Conservation (phyloP, 2,888 invertebrate genomes). For the Odontothrips loti region DNA sequence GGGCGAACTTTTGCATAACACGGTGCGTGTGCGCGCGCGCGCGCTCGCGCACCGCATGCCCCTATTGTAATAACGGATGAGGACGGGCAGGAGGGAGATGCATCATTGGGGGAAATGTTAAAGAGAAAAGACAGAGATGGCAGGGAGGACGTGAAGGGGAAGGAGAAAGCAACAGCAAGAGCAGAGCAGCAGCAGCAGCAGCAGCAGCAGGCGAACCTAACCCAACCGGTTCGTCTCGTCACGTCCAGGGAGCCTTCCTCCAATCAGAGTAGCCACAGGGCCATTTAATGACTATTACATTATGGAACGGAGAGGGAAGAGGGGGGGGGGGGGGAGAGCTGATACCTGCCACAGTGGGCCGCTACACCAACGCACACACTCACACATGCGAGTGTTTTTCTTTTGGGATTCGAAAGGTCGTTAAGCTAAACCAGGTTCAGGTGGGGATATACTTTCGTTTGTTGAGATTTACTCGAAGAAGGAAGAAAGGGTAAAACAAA, state of each 20-base stretch:
- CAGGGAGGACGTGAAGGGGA: not conserved
- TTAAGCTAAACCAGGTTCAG: not conserved
- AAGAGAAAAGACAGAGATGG: not conserved
- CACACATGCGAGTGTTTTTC: not conserved
- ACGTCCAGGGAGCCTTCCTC: constrained; percentile 4
- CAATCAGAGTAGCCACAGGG: not conserved
- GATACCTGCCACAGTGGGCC: not conserved
- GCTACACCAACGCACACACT: not conserved
- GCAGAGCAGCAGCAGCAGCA: not conserved
- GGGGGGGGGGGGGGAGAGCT: not conserved
- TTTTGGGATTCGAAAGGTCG: constrained; percentile 25
- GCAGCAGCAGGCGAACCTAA: not conserved
- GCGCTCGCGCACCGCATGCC: too few relatives aligned
- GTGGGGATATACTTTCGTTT: not conserved
- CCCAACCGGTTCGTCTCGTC: constrained; percentile 9
- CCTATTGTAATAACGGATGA: too few relatives aligned
- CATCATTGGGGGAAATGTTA: not conserved
- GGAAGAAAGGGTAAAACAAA: not conserved
- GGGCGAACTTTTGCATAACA: too few relatives aligned
- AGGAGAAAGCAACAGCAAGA: not conserved
- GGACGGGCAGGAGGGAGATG: too few relatives aligned
- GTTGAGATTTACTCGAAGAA: not conserved
- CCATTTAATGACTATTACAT: constrained; percentile 22
- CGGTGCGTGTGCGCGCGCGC: too few relatives aligned
- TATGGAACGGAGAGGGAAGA: not conserved